phyloP scores from a whole-genome alignment of 2,888 invertebrate genomes.

The Spatulosminthurus flaviceps region DNA sequence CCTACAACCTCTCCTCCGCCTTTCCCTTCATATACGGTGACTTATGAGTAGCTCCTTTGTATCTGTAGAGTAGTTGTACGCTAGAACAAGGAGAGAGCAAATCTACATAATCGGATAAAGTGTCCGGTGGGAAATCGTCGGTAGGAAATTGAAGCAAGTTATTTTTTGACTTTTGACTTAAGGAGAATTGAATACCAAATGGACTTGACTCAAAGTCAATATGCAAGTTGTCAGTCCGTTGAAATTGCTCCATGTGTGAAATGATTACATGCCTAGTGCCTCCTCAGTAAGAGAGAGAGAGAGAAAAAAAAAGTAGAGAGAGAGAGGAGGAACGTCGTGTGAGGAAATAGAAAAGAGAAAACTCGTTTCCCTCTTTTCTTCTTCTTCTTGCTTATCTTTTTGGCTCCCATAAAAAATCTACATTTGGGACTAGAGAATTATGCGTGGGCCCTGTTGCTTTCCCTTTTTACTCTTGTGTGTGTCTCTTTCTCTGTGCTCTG shows the following conservation, averaged over 20 bases:
- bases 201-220: slow-evolving; percentile 41
- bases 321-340: neutral
- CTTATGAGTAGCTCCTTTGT: neutral
- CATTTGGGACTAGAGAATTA: slow-evolving; percentile 19
- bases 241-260: slow-evolving; percentile 37
- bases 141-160: slow-evolving; percentile 49
- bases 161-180: slow-evolving; percentile 47
- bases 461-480: neutral
- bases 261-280: neutral
- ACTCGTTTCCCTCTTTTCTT: slow-evolving; percentile 31
- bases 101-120: slow-evolving; percentile 51
- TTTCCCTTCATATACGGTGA: neutral
- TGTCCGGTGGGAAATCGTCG: slow-evolving; percentile 45
- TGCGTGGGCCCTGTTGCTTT: slow-evolving; percentile 23
- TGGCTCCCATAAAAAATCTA: slow-evolving; percentile 8
- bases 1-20: neutral
- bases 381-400: slow-evolving; percentile 16
- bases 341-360: slow-evolving; percentile 38
- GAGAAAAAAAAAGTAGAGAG: neutral
- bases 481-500: too few relatives aligned
- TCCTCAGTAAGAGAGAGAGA: slow-evolving; percentile 1
- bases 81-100: slow-evolving; percentile 25
- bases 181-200: slow-evolving; percentile 44
- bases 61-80: neutral
- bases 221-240: slow-evolving; percentile 38